Evolutionary conservation across 2,113 vertebrate species (phyloP).

Genomic region (Gopherus evgoodei): DNA sequence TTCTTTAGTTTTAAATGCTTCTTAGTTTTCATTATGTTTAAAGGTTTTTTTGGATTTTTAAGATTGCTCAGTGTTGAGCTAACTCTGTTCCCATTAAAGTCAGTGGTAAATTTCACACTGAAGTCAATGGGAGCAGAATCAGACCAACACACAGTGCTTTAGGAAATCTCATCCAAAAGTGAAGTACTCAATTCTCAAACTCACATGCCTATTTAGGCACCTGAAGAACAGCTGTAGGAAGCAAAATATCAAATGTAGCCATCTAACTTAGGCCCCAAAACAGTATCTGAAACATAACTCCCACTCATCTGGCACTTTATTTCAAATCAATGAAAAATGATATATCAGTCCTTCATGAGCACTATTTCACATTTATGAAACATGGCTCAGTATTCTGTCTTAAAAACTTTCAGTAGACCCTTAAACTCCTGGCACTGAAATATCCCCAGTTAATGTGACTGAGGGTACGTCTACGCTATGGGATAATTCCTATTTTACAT

Average conservation of each 20-base stretch:
- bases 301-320: neutral
- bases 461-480: neutral
- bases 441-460: neutral
- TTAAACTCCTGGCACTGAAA: neutral
- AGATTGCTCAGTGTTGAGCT: neutral
- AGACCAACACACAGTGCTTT: neutral
- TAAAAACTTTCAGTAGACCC: neutral
- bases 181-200: neutral
- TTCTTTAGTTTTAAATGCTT: neutral
- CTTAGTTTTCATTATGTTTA: neutral
- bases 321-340: neutral
- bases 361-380: neutral
- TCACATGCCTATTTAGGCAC: neutral
- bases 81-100: fast-evolving
- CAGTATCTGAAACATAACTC: neutral
- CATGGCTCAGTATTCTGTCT: neutral
- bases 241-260: neutral
- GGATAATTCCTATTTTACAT: no score
- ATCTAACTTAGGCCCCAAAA: neutral
- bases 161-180: neutral
- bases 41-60: neutral
- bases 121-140: neutral
- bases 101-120: neutral
- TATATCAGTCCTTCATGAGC: neutral
- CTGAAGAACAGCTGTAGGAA: neutral